A percentile compares a stretch with the other conserved stretches of the same genome.
These are phyloP conservation scores for Microctenopoma lineatum DNA, from an alignment of 2,797 vertebrate species.

Conservation along the genomic window DNA sequence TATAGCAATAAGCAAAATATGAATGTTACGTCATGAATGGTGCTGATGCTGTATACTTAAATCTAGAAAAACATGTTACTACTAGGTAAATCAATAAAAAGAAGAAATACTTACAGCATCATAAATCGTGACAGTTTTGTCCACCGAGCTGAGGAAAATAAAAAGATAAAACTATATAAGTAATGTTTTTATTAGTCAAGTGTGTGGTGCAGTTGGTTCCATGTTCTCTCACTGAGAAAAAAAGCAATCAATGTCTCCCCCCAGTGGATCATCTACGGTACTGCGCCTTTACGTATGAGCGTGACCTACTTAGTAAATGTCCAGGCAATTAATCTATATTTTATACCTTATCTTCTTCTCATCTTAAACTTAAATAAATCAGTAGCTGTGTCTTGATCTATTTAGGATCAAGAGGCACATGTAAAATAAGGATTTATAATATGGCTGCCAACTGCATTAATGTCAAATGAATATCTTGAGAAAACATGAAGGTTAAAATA, in stretches of 20 bases:
- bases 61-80: neutral
- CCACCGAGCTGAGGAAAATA: slow-evolving; percentile 78
- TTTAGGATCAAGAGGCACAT: slow-evolving; percentile 26
- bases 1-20: slow-evolving; percentile 3
- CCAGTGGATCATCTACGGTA: slow-evolving; percentile 48
- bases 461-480: neutral
- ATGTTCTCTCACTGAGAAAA: neutral
- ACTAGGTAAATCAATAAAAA: neutral
- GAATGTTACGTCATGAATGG: neutral
- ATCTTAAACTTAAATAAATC: slow-evolving; percentile 36
- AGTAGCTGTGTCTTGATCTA: slow-evolving; percentile 23
- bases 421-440: slow-evolving; percentile 20
- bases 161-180: slow-evolving; percentile 4
- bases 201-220: neutral
- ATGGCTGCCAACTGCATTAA: neutral
- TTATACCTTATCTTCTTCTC: slow-evolving; percentile 24
- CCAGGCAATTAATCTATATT: slow-evolving; percentile 34
- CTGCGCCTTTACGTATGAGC: slow-evolving; percentile 7
- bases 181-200: neutral
- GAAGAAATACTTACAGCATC: slow-evolving; percentile 78
- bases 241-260: slow-evolving; percentile 55
- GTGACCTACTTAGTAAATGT: slow-evolving; percentile 20
- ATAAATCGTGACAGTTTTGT: slow-evolving; percentile 83
- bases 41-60: neutral
- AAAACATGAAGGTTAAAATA: neutral